phyloP scores from a whole-genome alignment of 2,888 invertebrate species.

The Pheosia tremula region DNA sequence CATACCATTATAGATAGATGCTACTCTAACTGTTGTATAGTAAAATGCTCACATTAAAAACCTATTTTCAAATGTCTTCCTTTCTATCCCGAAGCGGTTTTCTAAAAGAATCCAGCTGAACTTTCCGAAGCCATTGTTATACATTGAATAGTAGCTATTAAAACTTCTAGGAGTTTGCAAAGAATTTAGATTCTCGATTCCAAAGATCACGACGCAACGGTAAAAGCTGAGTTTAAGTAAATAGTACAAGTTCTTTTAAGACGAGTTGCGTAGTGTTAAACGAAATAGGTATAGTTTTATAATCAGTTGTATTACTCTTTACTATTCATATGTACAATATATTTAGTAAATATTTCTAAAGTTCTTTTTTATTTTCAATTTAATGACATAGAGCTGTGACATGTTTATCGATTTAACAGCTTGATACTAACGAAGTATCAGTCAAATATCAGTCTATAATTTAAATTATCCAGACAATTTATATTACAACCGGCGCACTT shows the following conservation, averaged over 20 bases:
- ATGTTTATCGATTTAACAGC: too few relatives aligned
- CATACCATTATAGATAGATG: too few relatives aligned
- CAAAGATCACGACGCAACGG: slow-evolving; percentile 6
- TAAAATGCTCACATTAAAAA: not conserved
- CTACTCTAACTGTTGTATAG: not conserved
- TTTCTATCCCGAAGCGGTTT: slow-evolving; percentile 7
- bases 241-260: slow-evolving; percentile 9
- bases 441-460: not conserved
- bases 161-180: slow-evolving; percentile 28
- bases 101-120: slow-evolving; percentile 12
- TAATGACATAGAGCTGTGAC: too few relatives aligned
- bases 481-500: slow-evolving; percentile 18
- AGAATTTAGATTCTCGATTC: slow-evolving; percentile 19
- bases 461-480: not conserved
- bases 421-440: not conserved
- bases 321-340: too few relatives aligned
- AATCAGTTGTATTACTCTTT: too few relatives aligned
- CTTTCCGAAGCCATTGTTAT: slow-evolving; percentile 21
- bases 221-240: slow-evolving; percentile 12
- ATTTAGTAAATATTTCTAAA: too few relatives aligned
- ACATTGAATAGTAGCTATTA: slow-evolving; percentile 29
- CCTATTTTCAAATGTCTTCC: not conserved
- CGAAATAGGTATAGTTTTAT: too few relatives aligned
- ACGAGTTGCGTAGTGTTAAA: not conserved
- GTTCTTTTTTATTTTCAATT: too few relatives aligned